Evolutionary conservation across 1,140 invertebrate genomes (phyloP).

Genomic region (Penaeus chinensis): DNA sequence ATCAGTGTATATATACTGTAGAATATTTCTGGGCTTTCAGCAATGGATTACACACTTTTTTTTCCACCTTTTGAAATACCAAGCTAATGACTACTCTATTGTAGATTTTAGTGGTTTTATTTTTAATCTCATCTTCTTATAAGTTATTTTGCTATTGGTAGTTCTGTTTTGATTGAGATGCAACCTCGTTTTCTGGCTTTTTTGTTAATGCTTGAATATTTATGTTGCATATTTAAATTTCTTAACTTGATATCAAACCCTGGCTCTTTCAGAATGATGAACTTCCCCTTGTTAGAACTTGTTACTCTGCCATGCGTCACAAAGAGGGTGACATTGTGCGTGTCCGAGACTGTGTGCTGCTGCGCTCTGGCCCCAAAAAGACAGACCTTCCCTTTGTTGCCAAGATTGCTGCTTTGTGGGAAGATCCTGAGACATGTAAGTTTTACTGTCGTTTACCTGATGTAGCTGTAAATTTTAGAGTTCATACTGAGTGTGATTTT

Average conservation of each 20-base stretch:
- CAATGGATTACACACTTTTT: no score
- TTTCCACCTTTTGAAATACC: no score
- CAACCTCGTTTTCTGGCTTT: no score
- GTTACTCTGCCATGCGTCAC: conserved; percentile 91
- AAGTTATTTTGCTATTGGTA: no score
- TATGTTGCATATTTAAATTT: conserved; percentile 30
- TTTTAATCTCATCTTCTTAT: no score
- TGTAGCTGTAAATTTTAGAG: neutral
- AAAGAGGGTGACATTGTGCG: conserved; percentile 85
- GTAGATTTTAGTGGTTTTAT: no score
- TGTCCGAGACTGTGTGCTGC: conserved; percentile 86
- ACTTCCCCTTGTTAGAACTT: conserved; percentile 78
- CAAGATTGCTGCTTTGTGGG: conserved; percentile 92
- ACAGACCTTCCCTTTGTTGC: conserved; percentile 93
- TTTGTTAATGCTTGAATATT: neutral
- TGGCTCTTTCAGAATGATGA: conserved; percentile 81
- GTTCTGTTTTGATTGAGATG: no score
- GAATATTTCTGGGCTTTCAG: conserved; percentile 24
- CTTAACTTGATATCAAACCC: neutral
- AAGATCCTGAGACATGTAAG: conserved; percentile 91
- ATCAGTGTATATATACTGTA: neutral
- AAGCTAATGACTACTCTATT: no score
- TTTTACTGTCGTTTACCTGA: neutral
- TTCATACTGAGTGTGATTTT: no score
- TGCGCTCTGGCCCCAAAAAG: conserved; percentile 73